Evolutionary conservation across 2,888 invertebrate species (phyloP), one percentile per base, ranked within the genome.

Genomic region (Polydrusus cervinus): DNA sequence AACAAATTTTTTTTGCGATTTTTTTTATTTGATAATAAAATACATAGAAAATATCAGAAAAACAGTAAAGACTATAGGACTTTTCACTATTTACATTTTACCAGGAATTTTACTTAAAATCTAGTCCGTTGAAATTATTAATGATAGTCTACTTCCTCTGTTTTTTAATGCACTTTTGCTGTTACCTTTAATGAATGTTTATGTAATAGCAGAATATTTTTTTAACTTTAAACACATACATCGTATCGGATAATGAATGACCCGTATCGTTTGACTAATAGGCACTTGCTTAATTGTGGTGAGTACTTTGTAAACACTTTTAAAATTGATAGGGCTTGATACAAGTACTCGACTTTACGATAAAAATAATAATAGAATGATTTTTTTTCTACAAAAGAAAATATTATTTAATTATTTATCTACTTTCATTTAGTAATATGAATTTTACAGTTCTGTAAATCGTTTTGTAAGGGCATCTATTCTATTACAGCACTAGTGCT

Each of bases 121-220:
- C 47, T 5, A 9, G 47, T 16, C 16, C 9, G 47, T 49, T 16
- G 7, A 49, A 16, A 16, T 9, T 49, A 49, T 18, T 18, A 20
- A 51, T 51, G 2, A 51, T 11, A 11, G 20, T 11, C 9, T 11
- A 51, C 20, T 51, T 51, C 51, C 51, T 18, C 1, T 1, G 10
- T 20, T 10, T 20, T 49, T 51, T 51, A 51, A 51, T 51, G 51
- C 51, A 51, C 18, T 51, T 51, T 51, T 51, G 20, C 20, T 51
- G 51, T 51, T 51, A n/a, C 10, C 10, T 13, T 2, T 51, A 20
- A 51, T 20, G 20, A 20, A 1, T 20, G 51, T 51, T 51, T 10
- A 20, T 51, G 51, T 51, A 51, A 20, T 18, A 51, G 3, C 10
- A 11, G 51, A 20, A 51, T 20, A 51, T 13, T 51, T 51, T n/a